Conservation (phyloP, 2,888 invertebrate genomes). For the Meteorus colon region DNA sequence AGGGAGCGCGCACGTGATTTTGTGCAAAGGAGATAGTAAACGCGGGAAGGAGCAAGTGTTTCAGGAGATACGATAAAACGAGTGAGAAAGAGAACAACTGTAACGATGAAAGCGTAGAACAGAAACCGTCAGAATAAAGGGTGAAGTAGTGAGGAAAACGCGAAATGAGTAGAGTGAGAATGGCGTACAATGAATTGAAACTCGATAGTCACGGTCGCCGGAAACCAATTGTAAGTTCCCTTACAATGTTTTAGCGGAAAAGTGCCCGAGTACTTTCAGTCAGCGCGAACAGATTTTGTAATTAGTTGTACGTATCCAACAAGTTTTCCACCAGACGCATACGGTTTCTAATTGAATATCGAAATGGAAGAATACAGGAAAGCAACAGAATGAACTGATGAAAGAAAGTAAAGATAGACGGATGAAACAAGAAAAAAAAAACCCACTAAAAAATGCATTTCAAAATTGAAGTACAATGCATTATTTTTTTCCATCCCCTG, state of each 20-base stretch:
- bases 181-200: constrained; percentile 39
- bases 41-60: constrained; percentile 38
- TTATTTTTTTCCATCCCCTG: too few relatives aligned
- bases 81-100: constrained; percentile 42
- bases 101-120: constrained; percentile 36
- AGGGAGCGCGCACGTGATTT: neutral
- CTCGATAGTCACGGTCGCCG: constrained; percentile 41
- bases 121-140: neutral
- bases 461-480: too few relatives aligned
- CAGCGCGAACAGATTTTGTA: constrained; percentile 40
- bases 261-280: constrained; percentile 38
- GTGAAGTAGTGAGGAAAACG: constrained; percentile 9
- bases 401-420: neutral
- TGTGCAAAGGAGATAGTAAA: constrained; percentile 10
- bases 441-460: too few relatives aligned
- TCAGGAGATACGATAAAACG: constrained; percentile 5
- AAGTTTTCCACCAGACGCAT: constrained; percentile 25
- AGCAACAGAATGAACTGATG: neutral
- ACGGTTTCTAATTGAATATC: constrained; percentile 31
- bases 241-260: constrained; percentile 42
- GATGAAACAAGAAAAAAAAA: too few relatives aligned
- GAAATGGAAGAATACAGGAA: neutral
- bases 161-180: constrained; percentile 25
- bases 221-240: constrained; percentile 42
- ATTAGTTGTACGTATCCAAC: constrained; percentile 38